Conservation (phyloP, 2,888 invertebrate genomes). For the Gryllus longicercus region DNA sequence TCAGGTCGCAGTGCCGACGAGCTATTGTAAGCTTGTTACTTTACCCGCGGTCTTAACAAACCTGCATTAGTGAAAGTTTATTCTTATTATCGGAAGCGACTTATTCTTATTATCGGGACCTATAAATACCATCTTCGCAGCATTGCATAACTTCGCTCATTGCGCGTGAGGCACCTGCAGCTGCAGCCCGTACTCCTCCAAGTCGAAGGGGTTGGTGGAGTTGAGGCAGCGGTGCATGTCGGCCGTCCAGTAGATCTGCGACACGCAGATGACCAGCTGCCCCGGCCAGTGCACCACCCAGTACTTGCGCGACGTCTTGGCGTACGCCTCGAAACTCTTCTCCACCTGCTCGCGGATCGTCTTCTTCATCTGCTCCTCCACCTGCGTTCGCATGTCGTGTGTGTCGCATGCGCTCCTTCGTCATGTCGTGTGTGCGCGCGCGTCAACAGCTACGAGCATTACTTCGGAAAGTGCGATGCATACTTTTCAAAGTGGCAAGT, state of each 20-base stretch:
- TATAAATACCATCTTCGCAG: too few relatives aligned
- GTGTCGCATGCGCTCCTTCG: neutral
- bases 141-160: neutral
- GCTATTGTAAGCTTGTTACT: too few relatives aligned
- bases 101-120: too few relatives aligned
- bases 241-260: conserved; percentile 80
- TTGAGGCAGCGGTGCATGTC: conserved; percentile 69
- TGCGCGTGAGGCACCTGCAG: conserved; percentile 44
- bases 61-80: too few relatives aligned
- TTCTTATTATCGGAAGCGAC: too few relatives aligned
- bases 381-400: conserved; percentile 51
- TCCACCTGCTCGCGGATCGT: conserved; percentile 67
- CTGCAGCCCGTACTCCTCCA: conserved; percentile 55
- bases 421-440: too few relatives aligned
- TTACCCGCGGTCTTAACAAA: too few relatives aligned
- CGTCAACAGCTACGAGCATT: neutral
- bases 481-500: too few relatives aligned
- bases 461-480: too few relatives aligned
- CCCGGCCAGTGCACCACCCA: conserved; percentile 80
- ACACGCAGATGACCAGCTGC: conserved; percentile 74
- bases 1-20: too few relatives aligned
- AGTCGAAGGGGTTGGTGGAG: conserved; percentile 54
- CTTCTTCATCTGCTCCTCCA: conserved; percentile 75
- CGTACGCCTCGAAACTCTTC: conserved; percentile 64
- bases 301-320: conserved; percentile 54